Evolutionary conservation across 1,140 invertebrate genomes (phyloP), one percentile per base, ranked within the genome.

Genomic region (Euborellia annulipes): DNA sequence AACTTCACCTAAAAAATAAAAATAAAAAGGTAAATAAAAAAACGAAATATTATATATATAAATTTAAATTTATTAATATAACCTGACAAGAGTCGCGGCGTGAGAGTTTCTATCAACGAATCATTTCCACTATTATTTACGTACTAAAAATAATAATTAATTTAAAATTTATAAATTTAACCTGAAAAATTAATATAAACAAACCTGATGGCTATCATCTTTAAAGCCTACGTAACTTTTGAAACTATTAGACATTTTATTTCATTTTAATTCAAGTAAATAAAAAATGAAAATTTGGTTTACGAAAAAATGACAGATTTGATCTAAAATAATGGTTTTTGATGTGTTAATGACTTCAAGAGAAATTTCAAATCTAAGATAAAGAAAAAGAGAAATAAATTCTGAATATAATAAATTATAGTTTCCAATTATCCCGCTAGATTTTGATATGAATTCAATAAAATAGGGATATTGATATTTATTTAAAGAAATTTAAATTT

Each of bases 1-100:
- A 48, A 76, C 66, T 63, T 92, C 87, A 38, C 85, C 85, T 75
- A 64, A 34, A 62, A 70, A 58, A 45, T 47, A 50, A 48, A 43
- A 47, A 41, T 19, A 52, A 54, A 49, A 60, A 54, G 57, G 54
- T 55, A 64, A 61, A 55, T 58, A 56, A 56, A 51, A 58, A 59
- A 50, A 30, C 43, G 41, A 11, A 18, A 20, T 3, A 27, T 13
- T n/a, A 20, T 14, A 38, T 52, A 39, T 4, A 38, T 48, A 20
- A 27, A 22, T 21, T n/a, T 6, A 17, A 3, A 41, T 19, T 9
- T 23, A 2, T 34, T 17, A 16, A 36, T 45, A 30, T 32, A 45
- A 45, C 19, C 17, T 32, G 18, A 19, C n/a, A 45, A 8, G 17
- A 36, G 19, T 8, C 20, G n/a, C 17, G 40, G 19, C 17, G 58